Base-by-base conservation (phyloP, 2,113 vertebrate genomes). In the Cyrtonyx montezumae region DNA sequence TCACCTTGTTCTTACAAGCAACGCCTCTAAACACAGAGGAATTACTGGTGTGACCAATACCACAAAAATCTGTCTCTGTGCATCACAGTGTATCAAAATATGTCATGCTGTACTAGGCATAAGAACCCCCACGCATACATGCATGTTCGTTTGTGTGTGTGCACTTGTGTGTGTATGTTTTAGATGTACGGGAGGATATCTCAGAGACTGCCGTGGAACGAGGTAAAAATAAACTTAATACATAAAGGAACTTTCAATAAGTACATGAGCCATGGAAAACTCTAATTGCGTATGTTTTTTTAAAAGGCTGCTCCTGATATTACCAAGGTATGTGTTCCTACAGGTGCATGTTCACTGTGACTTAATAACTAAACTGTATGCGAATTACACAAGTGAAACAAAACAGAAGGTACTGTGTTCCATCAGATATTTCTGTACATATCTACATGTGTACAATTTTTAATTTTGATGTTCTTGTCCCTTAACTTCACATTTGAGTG, bases 221-320 rank as follows among this genome's bases (percentile, higher is more conserved):
- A 18, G 79, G 36, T 59, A 88, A 91, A 56, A 90, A 42, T 67
- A 92, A 94, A 88, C 19, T 71, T 32, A 51, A 20, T n/a, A 65
- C 28, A 49, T 51, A 87, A 90, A 94, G n/a, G 82, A 89, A 93
- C 4, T 87, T 94, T 69, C 46, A 79, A 22, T 85, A 85, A 88
- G 67, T 59, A 88, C 94, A 95, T 34, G 25, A 86, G 51, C 45
- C 12, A 61, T 10, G 6, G 65, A 84, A 88, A 95, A 25, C 25
- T 76, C 51, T 56, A 36, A 91, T 91, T 55, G 82, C 2, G 2
- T 68, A 75, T 67, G 13, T 82, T 79, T 91, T 22, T 45, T 78
- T 91, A 69, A 85, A 92, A 68, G 40, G 42, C 34, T 86, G 40
- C 16, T 63, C 22, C 63, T 76, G 66, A 9, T 62, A 93, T 58